Percentiles rank a stretch among this genome's conserved stretches.
Conservation (phyloP, 2,888 invertebrate species). For the Thysanoteuthis rhombus region DNA sequence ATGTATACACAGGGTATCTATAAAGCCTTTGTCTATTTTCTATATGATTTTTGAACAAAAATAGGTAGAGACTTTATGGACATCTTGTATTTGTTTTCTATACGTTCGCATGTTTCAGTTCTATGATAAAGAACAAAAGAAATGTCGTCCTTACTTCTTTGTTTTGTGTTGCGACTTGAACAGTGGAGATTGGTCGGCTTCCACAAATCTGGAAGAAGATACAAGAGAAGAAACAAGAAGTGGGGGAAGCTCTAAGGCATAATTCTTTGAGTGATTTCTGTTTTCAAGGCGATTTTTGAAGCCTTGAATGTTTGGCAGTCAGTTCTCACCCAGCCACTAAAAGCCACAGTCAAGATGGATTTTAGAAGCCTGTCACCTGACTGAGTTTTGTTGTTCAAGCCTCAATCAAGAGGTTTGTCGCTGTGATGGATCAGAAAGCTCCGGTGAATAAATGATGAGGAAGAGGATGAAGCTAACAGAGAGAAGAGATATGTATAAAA, state of each 20-base stretch:
- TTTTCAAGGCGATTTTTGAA: not conserved
- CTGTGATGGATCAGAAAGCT: not conserved
- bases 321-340: not conserved
- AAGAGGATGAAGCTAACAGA: not conserved
- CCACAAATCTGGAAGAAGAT: not conserved
- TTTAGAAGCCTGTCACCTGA: not conserved
- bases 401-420: not conserved
- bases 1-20: too few relatives aligned
- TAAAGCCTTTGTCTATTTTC: too few relatives aligned
- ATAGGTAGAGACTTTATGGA: too few relatives aligned
- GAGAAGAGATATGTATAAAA: not conserved
- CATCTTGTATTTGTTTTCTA: too few relatives aligned
- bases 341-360: not conserved
- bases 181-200: not conserved
- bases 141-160: not conserved
- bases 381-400: not conserved
- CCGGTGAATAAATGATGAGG: not conserved
- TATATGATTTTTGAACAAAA: too few relatives aligned
- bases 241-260: not conserved
- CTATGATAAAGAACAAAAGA: not conserved
- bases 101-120: too few relatives aligned
- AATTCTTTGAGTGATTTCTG: not conserved
- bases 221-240: not conserved
- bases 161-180: slow-evolving; percentile 12
- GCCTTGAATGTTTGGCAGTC: not conserved